These are phyloP conservation scores for Tigriopus californicus DNA, from an alignment of 2,888 invertebrate species.

Conservation along the genomic window DNA sequence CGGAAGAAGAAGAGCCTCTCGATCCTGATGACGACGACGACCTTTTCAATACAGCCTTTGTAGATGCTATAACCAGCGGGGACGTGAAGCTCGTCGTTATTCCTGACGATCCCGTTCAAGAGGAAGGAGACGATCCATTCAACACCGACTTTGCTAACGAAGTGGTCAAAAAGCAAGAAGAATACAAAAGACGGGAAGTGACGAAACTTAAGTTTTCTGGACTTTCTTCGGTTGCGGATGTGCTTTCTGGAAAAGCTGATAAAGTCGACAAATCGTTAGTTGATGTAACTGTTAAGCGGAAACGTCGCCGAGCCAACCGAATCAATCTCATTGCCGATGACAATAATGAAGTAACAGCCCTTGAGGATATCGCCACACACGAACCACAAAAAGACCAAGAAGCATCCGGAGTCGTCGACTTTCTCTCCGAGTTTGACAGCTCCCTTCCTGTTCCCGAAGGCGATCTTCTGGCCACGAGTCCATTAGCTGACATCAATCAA, in stretches of 20 bases:
- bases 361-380: constrained; percentile 15
- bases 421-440: background rate
- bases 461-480: background rate
- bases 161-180: constrained; percentile 15
- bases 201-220: constrained; percentile 18
- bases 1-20: constrained; percentile 1
- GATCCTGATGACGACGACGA: constrained; percentile 41
- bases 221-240: constrained; percentile 9
- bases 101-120: constrained; percentile 59
- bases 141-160: constrained; percentile 66
- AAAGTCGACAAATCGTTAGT: constrained; percentile 13
- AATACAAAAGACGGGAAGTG: constrained; percentile 18
- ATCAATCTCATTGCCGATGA: constrained; percentile 16
- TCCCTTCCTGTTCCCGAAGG: background rate
- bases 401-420: background rate
- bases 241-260: constrained; percentile 12
- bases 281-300: constrained; percentile 15
- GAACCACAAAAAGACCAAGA: constrained; percentile 16
- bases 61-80: constrained; percentile 65
- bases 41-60: constrained; percentile 69
- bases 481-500: background rate
- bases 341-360: constrained; percentile 15
- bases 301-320: constrained; percentile 14
- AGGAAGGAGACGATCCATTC: constrained; percentile 59
- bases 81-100: constrained; percentile 68